Evolutionary conservation across 2,113 vertebrate species (phyloP).

Genomic region (Archilochus colubris): DNA sequence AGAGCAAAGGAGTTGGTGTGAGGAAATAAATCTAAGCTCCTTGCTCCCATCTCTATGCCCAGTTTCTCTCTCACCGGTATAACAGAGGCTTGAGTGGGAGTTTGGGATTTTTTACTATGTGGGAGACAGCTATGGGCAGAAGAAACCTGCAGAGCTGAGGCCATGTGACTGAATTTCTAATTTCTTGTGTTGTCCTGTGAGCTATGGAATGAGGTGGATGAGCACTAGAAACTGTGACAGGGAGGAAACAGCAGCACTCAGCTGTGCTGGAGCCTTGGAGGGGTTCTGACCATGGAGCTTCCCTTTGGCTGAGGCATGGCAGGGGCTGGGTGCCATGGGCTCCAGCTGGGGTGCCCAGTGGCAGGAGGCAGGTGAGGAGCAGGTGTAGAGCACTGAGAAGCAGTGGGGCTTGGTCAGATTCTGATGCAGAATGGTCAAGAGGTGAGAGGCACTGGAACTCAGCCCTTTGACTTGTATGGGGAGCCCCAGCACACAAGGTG

Average conservation of each 20-base stretch:
- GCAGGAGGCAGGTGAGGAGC: background rate
- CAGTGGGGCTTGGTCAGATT: fast-evolving
- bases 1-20: slow-evolving; percentile 26
- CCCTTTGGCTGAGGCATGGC: too few relatives aligned
- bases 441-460: background rate
- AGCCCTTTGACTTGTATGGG: background rate
- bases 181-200: background rate
- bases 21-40: slow-evolving; percentile 24
- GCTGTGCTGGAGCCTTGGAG: background rate
- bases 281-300: too few relatives aligned
- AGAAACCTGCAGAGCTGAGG: background rate
- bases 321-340: fast-evolving
- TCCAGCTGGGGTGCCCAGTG: background rate
- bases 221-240: fast-evolving
- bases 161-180: fast-evolving
- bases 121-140: background rate
- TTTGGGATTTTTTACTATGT: background rate
- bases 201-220: background rate
- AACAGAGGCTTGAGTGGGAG: background rate
- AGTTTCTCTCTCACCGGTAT: slow-evolving; percentile 11
- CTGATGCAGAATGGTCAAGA: fast-evolving
- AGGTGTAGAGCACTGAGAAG: background rate
- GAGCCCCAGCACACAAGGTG: background rate
- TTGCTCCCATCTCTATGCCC: background rate
- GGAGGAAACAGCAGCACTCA: fast-evolving